These are phyloP conservation scores for Lasioglossum pauxillum DNA, from an alignment of 2,888 invertebrate species.

Conservation along the genomic window DNA sequence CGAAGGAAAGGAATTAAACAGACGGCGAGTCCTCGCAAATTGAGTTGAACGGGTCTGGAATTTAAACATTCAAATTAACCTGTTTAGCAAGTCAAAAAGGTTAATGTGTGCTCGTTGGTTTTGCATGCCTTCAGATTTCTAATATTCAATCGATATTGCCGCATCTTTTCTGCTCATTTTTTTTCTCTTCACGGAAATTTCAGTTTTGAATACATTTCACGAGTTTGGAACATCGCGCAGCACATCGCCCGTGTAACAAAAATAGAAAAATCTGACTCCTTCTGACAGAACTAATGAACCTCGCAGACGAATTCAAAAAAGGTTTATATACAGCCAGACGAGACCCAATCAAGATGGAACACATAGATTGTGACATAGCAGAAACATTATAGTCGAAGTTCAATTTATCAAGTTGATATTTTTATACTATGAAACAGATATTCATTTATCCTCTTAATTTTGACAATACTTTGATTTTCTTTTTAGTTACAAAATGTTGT, in stretches of 20 bases:
- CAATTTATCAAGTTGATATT: too few relatives aligned
- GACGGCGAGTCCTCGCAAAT: constrained; percentile 79
- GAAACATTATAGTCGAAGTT: background rate
- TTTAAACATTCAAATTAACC: constrained; percentile 84
- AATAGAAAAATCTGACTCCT: background rate
- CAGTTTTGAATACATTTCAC: background rate
- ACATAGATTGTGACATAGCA: background rate
- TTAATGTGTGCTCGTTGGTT: constrained; percentile 76
- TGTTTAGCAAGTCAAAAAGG: constrained; percentile 82
- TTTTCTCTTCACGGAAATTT: background rate
- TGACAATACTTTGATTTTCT: too few relatives aligned
- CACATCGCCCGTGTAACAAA: background rate
- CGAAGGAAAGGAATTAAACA: constrained; percentile 77
- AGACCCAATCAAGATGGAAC: background rate
- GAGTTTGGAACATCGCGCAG: background rate
- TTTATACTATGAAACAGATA: too few relatives aligned
- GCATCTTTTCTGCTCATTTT: constrained; percentile 8
- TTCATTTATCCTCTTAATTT: too few relatives aligned
- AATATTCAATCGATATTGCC: constrained; percentile 79
- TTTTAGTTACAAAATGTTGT: too few relatives aligned
- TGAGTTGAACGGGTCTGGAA: constrained; percentile 80
- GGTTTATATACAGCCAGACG: background rate
- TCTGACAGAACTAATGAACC: background rate
- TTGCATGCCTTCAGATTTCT: constrained; percentile 65
- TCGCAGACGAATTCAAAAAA: background rate